Conservation (phyloP, 2,113 vertebrate species). For the Dascyllus trimaculatus region DNA sequence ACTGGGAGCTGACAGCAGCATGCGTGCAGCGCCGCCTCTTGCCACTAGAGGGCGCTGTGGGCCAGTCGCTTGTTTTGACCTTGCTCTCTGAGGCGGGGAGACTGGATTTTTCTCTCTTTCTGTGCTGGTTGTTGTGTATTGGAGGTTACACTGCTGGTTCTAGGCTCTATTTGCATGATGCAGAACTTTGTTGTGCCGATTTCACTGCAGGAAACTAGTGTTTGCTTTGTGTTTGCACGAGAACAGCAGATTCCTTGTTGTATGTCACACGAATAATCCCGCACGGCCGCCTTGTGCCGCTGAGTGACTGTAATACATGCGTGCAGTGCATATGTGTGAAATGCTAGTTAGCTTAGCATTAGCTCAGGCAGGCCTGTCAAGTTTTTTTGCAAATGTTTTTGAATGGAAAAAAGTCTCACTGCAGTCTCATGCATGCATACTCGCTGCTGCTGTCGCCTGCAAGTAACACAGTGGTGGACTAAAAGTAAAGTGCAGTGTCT, state of each 20-base stretch:
- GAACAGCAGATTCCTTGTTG: slow-evolving; percentile 40
- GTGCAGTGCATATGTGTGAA: background rate
- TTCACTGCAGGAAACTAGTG: slow-evolving; percentile 33
- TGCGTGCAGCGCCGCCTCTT: slow-evolving; percentile 4
- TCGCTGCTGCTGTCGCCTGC: background rate
- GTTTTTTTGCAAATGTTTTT: slow-evolving; percentile 3
- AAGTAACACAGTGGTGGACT: background rate
- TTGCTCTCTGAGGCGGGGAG: slow-evolving; percentile 69
- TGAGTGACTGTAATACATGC: background rate
- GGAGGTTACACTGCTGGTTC: slow-evolving; percentile 18
- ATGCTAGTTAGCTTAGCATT: slow-evolving; percentile 17
- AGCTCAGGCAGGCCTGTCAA: background rate
- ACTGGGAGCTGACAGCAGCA: background rate
- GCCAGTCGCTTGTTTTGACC: slow-evolving; percentile 75
- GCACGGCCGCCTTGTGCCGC: background rate
- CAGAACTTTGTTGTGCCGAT: slow-evolving; percentile 50
- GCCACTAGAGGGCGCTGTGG: slow-evolving; percentile 77
- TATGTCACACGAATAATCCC: slow-evolving; percentile 28
- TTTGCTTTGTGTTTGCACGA: slow-evolving; percentile 72
- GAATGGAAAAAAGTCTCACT: slow-evolving; percentile 11
- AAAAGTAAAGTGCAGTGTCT: slow-evolving; percentile 1
- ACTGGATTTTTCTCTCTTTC: slow-evolving; percentile 14
- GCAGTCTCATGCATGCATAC: background rate
- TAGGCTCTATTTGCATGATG: slow-evolving; percentile 59
- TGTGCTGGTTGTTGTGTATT: background rate